Conservation (phyloP, 1,140 invertebrate species). For the Cotesia typhae region DNA sequence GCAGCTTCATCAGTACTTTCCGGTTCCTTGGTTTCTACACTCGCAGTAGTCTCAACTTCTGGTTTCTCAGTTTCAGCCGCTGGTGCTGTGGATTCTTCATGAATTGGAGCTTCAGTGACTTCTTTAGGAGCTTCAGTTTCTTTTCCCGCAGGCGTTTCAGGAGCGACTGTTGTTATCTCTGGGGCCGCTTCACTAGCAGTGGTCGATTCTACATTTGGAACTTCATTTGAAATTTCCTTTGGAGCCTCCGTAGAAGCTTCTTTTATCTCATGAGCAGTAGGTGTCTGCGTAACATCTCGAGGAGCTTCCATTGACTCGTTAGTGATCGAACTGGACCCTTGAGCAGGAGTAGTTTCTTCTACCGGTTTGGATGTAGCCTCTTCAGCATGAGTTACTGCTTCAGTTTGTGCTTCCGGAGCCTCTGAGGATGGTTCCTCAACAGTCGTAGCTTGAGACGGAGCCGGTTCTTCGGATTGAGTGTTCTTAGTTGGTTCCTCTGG, state of each 20-base stretch:
- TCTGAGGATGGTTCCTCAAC: too few species aligned
- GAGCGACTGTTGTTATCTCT: conserved; percentile 34
- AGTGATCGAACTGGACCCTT: too few species aligned
- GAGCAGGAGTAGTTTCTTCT: too few species aligned
- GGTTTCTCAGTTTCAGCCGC: neutral
- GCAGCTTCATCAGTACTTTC: too few species aligned
- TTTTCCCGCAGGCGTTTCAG: conserved; percentile 10
- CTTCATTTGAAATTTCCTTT: conserved; percentile 38
- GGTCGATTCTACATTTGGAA: conserved; percentile 24
- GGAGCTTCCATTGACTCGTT: too few species aligned
- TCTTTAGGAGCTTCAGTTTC: conserved; percentile 24
- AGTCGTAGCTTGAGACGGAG: too few species aligned
- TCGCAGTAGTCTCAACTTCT: neutral
- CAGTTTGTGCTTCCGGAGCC: too few species aligned
- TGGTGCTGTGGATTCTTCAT: neutral
- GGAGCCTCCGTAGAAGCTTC: conserved; percentile 33
- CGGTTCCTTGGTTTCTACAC: neutral
- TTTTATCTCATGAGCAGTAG: conserved; percentile 35
- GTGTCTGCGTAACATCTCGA: neutral
- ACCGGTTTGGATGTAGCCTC: too few species aligned
- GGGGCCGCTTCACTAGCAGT: neutral
- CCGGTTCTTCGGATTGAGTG: too few species aligned
- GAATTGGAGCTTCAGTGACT: neutral
- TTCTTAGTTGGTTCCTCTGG: conserved; percentile 18
- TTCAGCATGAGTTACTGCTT: too few species aligned